A percentile compares a stretch with the other conserved stretches of the same genome.
Conservation (phyloP, 2,113 vertebrate species). For the Sphaerodactylus townsendi region DNA sequence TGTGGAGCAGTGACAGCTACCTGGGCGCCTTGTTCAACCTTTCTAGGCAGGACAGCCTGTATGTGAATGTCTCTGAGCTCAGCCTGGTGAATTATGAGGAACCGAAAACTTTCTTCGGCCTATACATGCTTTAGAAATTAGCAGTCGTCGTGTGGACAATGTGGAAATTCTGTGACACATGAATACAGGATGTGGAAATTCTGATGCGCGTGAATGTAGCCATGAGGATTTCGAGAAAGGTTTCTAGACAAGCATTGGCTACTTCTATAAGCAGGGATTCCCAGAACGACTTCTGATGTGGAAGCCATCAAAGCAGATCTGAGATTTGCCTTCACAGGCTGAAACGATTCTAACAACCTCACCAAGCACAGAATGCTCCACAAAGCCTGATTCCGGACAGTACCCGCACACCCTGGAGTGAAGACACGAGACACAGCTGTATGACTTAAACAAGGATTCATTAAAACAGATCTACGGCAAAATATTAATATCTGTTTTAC, state of each 20-base stretch:
- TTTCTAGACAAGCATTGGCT: not conserved
- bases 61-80: constrained; percentile 67
- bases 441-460: no score
- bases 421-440: no score
- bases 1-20: constrained; percentile 70
- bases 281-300: no score
- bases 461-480: no score
- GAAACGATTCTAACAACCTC: not conserved
- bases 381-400: not conserved
- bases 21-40: constrained; percentile 68
- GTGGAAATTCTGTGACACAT: not conserved
- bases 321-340: not conserved
- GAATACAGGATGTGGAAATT: not conserved
- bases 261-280: not conserved
- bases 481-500: no score
- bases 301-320: not conserved
- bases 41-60: constrained; percentile 54
- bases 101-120: constrained; percentile 72
- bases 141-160: not conserved
- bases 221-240: no score
- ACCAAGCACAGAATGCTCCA: not conserved
- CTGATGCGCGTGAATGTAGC: no score
- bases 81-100: constrained; percentile 64
- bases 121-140: constrained; percentile 67
- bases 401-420: no score